Base-by-base conservation (phyloP, 2,113 vertebrate genomes). In the Sturnus vulgaris region DNA sequence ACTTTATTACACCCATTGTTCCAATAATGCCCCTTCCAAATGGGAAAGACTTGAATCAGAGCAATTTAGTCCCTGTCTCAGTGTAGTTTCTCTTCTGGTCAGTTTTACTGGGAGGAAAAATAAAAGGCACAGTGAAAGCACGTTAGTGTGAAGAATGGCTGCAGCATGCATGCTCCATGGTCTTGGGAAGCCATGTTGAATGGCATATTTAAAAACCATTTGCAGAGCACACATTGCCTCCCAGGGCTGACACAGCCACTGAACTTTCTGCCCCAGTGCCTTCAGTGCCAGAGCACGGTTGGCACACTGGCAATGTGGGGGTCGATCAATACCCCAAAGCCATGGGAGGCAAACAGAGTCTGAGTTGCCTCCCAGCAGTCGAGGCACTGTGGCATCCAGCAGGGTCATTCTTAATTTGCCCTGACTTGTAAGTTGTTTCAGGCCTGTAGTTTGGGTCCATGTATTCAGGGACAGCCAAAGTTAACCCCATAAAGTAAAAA, bases 1-100 rank as follows among this genome's bases (percentile, higher is more conserved):
- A 68, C 78, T 95, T 88, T 95, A 86, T 96, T 90, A 84, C 39
- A 57, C 28, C 56, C 77, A 61, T 71, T 84, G 86, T 52, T 68
- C 35, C 78, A 59, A 52, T 76, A 82, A 88, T 79, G 65, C 20
- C 47, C 68, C 30, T 60, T 94, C 65, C 46, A 86, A 95, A 63
- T 35, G 59, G 50, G 47, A 70, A 84, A 66, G 77, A 61, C 63
- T 76, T 92, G 55, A 71, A 95, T 96, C 85, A 92, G 59, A 88
- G 49, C 59, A 78, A 57, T 95, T 95, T 88, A 92, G 77, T 61
- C 70, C 88, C 75, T 57, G 24, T 65, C 71, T 91, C 71, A 17
- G 65, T n/a, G 69, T 30, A 40, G 28, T 90, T 93, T 88, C 49
- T 90, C 88, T 86, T 90, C 73, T 78, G 76, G 86, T 81, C 59